Evolutionary conservation across 2,113 vertebrate species (phyloP).

Genomic region (Hirundichthys speculiger): DNA sequence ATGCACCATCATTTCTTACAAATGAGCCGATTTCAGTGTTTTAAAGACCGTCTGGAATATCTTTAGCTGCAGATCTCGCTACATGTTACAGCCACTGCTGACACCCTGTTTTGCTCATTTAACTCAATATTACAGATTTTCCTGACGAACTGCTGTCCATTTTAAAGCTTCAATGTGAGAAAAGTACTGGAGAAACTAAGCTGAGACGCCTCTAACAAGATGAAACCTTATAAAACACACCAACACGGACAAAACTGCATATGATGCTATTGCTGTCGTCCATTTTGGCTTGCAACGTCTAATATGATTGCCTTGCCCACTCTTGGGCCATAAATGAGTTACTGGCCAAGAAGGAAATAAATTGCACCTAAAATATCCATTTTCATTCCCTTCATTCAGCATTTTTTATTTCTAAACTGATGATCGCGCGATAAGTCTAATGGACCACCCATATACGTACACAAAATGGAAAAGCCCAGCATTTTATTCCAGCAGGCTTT

Average conservation of each 20-base stretch:
- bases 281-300: slow-evolving; percentile 35
- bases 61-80: slow-evolving; percentile 26
- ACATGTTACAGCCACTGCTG: slow-evolving; percentile 19
- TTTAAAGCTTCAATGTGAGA: not conserved
- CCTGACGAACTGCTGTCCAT: not conserved
- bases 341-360: slow-evolving; percentile 46
- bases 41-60: slow-evolving; percentile 35
- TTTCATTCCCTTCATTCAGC: slow-evolving; percentile 51
- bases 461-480: slow-evolving; percentile 9
- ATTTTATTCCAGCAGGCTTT: slow-evolving; percentile 21
- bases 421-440: slow-evolving; percentile 39
- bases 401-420: slow-evolving; percentile 55
- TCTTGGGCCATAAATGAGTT: slow-evolving; percentile 36
- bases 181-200: not conserved
- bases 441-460: slow-evolving; percentile 10
- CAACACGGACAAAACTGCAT: not conserved
- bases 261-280: not conserved
- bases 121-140: not conserved
- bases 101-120: slow-evolving; percentile 1
- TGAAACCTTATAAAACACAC: not conserved
- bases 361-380: slow-evolving; percentile 61
- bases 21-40: slow-evolving; percentile 56
- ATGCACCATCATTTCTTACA: slow-evolving; percentile 31
- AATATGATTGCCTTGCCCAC: slow-evolving; percentile 32
- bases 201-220: too few species aligned